Conservation (phyloP, 2,797 vertebrate genomes). For the Spatula versicolor region DNA sequence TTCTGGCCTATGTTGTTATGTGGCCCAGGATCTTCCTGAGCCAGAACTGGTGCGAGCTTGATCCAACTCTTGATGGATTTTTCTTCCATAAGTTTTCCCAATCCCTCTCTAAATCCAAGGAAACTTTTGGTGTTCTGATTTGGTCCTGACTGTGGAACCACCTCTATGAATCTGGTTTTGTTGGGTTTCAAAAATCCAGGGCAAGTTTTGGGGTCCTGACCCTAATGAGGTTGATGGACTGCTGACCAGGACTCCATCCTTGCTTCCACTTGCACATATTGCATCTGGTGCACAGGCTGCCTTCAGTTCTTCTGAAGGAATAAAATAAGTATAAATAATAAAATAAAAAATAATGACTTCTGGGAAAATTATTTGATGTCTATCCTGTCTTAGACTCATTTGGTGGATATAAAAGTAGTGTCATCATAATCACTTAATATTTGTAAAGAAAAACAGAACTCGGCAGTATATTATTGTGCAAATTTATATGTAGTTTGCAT, state of each 20-base stretch:
- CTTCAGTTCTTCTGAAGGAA: not conserved
- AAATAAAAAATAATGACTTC: not conserved
- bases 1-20: not conserved
- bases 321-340: not conserved
- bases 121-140: not conserved
- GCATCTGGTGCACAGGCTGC: not conserved
- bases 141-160: not conserved
- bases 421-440: not conserved
- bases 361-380: not conserved
- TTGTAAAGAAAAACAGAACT: not conserved
- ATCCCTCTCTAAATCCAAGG: not conserved
- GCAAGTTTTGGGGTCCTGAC: not conserved
- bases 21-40: not conserved
- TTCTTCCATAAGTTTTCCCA: not conserved
- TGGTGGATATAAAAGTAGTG: not conserved
- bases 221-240: not conserved
- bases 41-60: not conserved
- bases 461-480: rapidly evolving
- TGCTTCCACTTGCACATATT: not conserved
- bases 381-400: not conserved
- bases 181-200: rapidly evolving
- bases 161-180: not conserved
- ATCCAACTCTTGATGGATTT: not conserved
- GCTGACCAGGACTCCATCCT: not conserved
- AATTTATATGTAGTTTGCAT: not conserved